phyloP scores from a whole-genome alignment of 1,140 invertebrate species.

The Liolophura sinensis region DNA sequence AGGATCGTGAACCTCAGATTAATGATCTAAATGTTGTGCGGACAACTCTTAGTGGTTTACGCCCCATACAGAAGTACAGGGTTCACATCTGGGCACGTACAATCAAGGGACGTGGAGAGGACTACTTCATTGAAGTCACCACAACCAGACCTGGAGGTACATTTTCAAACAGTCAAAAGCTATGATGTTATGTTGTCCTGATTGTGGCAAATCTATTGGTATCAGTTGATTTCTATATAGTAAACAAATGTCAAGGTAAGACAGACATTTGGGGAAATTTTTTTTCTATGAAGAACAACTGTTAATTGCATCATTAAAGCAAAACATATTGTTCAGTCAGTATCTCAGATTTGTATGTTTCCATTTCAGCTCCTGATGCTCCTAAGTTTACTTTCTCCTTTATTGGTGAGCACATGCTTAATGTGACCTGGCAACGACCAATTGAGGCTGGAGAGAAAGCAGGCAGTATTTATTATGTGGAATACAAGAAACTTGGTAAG shows the following conservation, averaged over 20 bases:
- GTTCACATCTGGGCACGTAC: constrained; percentile 82
- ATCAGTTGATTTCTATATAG: neutral
- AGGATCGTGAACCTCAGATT: constrained; percentile 70
- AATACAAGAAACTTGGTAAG: constrained; percentile 67
- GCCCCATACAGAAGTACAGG: constrained; percentile 86
- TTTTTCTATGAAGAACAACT: too few relatives aligned
- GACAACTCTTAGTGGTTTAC: constrained; percentile 82
- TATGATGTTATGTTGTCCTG: neutral
- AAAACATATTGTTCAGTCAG: too few relatives aligned
- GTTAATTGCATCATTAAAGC: too few relatives aligned
- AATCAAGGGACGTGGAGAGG: constrained; percentile 76
- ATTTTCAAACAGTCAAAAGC: constrained; percentile 7
- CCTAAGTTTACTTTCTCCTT: constrained; percentile 80
- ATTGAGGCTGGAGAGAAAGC: constrained; percentile 64
- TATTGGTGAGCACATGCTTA: constrained; percentile 64
- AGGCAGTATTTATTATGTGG: constrained; percentile 88
- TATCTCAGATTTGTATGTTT: neutral
- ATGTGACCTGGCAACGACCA: constrained; percentile 79
- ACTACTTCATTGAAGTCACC: constrained; percentile 45
- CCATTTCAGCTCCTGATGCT: constrained; percentile 68
- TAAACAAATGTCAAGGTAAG: neutral
- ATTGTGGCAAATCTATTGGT: neutral
- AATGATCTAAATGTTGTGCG: constrained; percentile 73
- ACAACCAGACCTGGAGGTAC: constrained; percentile 40
- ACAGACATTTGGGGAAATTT: too few relatives aligned